Percentiles rank a stretch among this genome's conserved stretches.
Conservation (phyloP, 2,888 invertebrate species). For the Branchipolynoe longqiensis region DNA sequence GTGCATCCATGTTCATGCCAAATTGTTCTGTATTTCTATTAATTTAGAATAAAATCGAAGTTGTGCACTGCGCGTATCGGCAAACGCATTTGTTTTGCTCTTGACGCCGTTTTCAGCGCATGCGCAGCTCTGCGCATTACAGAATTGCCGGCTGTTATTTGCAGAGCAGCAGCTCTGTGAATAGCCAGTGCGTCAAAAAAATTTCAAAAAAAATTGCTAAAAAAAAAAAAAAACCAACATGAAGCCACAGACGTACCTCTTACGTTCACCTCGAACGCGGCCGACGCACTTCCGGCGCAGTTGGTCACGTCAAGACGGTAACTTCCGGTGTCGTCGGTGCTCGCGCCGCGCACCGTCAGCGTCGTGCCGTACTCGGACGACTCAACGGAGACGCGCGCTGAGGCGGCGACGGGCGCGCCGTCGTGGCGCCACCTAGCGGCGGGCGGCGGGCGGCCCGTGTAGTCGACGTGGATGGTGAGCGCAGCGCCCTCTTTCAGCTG, state of each 20-base stretch:
- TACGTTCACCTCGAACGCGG: slow-evolving; percentile 89
- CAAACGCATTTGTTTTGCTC: too few species aligned
- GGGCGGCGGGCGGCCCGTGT: slow-evolving; percentile 67
- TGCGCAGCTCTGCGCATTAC: too few species aligned
- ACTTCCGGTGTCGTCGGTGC: slow-evolving; percentile 90
- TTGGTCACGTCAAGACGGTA: slow-evolving; percentile 91
- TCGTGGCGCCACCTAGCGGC: slow-evolving; percentile 69
- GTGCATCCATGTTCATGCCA: too few species aligned
- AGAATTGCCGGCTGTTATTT: too few species aligned
- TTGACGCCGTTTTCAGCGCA: too few species aligned
- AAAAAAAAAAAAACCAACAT: too few species aligned
- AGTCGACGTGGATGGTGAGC: slow-evolving; percentile 66
- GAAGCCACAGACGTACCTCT: slow-evolving; percentile 79
- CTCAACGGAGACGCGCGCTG: slow-evolving; percentile 60
- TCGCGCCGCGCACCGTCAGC: slow-evolving; percentile 83
- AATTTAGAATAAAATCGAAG: too few species aligned
- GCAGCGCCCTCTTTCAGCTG: slow-evolving; percentile 65
- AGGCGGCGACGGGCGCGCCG: slow-evolving; percentile 57
- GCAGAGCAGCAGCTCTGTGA: too few species aligned
- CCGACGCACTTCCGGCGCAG: slow-evolving; percentile 87
- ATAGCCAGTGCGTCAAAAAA: too few species aligned
- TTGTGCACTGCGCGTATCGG: too few species aligned
- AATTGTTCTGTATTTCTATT: too few species aligned
- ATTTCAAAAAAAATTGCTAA: too few species aligned
- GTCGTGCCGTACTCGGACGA: slow-evolving; percentile 65